These are phyloP conservation scores for Ellobius talpinus DNA, from an alignment of 2,113 vertebrate species.

Conservation along the genomic window DNA sequence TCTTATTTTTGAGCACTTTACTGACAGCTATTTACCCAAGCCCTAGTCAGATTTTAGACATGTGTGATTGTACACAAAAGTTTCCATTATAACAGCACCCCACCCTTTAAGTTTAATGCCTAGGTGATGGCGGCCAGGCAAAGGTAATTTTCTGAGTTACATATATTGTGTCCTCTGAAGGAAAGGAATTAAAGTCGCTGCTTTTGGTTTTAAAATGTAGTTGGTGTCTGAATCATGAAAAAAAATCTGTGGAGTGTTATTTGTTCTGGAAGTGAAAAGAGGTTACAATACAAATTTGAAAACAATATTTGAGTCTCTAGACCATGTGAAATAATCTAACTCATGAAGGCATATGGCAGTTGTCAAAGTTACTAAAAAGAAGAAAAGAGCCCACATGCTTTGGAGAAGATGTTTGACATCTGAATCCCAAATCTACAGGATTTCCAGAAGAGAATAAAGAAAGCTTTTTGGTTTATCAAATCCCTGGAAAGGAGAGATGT, in stretches of 20 bases:
- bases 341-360: neutral
- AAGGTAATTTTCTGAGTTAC: neutral
- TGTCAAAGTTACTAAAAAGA: conserved; percentile 28
- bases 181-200: conserved; percentile 14
- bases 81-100: neutral
- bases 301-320: conserved; percentile 36
- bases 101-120: neutral
- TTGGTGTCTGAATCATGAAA: neutral
- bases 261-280: conserved; percentile 26
- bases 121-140: neutral
- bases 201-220: conserved; percentile 29
- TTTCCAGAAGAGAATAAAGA: conserved; percentile 30
- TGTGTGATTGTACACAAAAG: neutral
- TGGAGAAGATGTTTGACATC: neutral
- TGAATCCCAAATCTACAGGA: neutral
- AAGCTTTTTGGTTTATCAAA: neutral
- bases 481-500: neutral
- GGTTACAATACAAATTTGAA: conserved; percentile 10
- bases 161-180: neutral
- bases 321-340: conserved; percentile 33
- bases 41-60: neutral
- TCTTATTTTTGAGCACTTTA: neutral
- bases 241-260: neutral
- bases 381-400: neutral
- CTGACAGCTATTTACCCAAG: neutral